A percentile compares a stretch with the other conserved stretches of the same genome.
Evolutionary conservation across 2,888 invertebrate genomes (phyloP).

Genomic region (Pandemis corylana): DNA sequence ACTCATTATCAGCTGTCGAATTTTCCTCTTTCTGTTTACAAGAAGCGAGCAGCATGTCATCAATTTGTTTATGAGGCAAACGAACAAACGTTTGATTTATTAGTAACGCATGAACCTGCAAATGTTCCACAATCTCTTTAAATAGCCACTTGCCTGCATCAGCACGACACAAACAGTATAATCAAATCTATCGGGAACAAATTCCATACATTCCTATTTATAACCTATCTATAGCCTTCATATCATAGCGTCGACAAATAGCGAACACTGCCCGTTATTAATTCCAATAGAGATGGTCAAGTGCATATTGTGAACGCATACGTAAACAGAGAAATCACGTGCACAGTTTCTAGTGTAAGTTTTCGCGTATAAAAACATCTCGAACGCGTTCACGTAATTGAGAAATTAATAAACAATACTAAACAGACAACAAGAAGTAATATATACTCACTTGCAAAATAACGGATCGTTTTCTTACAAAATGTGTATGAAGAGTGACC

Average conservation of each 20-base stretch:
- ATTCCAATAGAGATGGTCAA: too few relatives aligned
- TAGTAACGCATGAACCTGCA: background rate
- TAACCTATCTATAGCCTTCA: background rate
- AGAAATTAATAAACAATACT: too few relatives aligned
- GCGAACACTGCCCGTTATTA: too few relatives aligned
- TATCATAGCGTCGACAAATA: background rate
- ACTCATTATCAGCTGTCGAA: background rate
- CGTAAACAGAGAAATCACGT: too few relatives aligned
- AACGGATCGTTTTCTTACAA: too few relatives aligned
- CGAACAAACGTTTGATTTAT: background rate
- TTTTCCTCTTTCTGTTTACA: conserved; percentile 2
- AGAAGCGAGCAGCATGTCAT: background rate
- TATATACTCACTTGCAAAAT: too few relatives aligned
- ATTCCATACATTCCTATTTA: conserved; percentile 20
- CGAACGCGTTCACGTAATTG: too few relatives aligned
- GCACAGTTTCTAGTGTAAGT: too few relatives aligned
- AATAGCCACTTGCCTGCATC: conserved; percentile 15
- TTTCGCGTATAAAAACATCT: too few relatives aligned
- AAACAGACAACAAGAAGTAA: too few relatives aligned
- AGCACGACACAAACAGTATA: conserved; percentile 27
- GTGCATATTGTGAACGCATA: too few relatives aligned
- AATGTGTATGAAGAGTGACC: too few relatives aligned
- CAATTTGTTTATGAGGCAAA: conserved; percentile 1
- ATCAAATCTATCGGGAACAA: conserved; percentile 35
- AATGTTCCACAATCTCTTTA: conserved; percentile 21